These are phyloP conservation scores for Formica aserva DNA, from an alignment of 2,888 invertebrate genomes.

Conservation along the genomic window DNA sequence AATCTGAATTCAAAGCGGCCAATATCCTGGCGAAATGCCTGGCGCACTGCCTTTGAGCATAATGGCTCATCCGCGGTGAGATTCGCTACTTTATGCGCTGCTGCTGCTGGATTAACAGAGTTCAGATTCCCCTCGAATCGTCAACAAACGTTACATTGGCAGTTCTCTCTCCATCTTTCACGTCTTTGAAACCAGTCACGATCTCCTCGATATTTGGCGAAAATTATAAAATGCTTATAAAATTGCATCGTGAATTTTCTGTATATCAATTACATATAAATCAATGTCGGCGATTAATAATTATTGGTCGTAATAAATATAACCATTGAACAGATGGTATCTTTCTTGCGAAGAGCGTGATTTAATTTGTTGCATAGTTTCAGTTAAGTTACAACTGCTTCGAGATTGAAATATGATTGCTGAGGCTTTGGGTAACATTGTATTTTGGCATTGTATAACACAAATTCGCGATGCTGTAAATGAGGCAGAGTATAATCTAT, in stretches of 20 bases:
- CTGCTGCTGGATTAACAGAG: constrained; percentile 35
- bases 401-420: constrained; percentile 5
- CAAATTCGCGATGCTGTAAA: constrained; percentile 14
- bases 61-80: constrained; percentile 64
- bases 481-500: constrained; percentile 7
- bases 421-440: constrained; percentile 22
- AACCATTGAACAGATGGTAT: background rate
- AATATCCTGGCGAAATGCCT: constrained; percentile 69
- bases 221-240: background rate
- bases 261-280: background rate
- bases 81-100: constrained; percentile 36
- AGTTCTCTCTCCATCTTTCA: background rate
- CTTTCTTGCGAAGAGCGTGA: background rate
- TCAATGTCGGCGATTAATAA: background rate
- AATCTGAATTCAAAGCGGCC: constrained; percentile 85
- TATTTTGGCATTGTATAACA: constrained; percentile 21
- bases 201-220: background rate
- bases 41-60: constrained; percentile 68
- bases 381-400: constrained; percentile 11
- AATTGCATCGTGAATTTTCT: background rate
- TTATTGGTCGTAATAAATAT: background rate
- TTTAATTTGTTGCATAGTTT: background rate
- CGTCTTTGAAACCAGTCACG: background rate
- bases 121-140: constrained; percentile 13
- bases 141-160: constrained; percentile 32